phyloP scores from a whole-genome alignment of 1,140 invertebrate genomes.

The Cydia fagiglandana region DNA sequence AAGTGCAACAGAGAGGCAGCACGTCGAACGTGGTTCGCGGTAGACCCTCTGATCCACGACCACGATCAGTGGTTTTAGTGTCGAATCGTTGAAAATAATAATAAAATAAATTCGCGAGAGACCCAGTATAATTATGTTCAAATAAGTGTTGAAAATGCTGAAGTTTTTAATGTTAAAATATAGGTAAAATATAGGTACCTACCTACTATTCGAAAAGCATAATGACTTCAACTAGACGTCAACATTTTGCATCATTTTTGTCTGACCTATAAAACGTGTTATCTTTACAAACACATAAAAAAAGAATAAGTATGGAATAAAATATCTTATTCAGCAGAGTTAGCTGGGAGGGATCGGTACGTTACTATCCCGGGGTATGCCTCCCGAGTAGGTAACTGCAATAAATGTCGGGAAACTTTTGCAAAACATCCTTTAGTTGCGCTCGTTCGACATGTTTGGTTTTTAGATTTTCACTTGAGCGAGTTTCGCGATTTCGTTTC shows the following conservation, averaged over 20 bases:
- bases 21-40: too few species aligned
- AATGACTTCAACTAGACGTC: background rate
- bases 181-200: too few species aligned
- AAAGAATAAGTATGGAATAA: constrained; percentile 20
- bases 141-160: too few species aligned
- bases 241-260: constrained; percentile 4
- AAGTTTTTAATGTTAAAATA: too few species aligned
- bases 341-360: constrained; percentile 36
- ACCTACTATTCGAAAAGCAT: background rate
- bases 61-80: too few species aligned
- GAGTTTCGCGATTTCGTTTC: constrained; percentile 38
- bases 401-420: constrained; percentile 57
- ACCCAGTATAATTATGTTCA: too few species aligned
- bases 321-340: constrained; percentile 44
- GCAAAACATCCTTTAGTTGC: constrained; percentile 50
- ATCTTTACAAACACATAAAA: constrained; percentile 16
- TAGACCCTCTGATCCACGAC: too few species aligned
- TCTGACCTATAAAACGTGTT: constrained; percentile 16
- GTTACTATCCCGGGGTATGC: constrained; percentile 12
- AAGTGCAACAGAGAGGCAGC: too few species aligned
- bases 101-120: too few species aligned
- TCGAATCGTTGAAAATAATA: too few species aligned
- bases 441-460: constrained; percentile 55
- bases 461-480: constrained; percentile 49
- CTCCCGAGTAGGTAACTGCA: constrained; percentile 41